Conservation (phyloP, 2,888 invertebrate genomes). For the Parnassius glacialis region DNA sequence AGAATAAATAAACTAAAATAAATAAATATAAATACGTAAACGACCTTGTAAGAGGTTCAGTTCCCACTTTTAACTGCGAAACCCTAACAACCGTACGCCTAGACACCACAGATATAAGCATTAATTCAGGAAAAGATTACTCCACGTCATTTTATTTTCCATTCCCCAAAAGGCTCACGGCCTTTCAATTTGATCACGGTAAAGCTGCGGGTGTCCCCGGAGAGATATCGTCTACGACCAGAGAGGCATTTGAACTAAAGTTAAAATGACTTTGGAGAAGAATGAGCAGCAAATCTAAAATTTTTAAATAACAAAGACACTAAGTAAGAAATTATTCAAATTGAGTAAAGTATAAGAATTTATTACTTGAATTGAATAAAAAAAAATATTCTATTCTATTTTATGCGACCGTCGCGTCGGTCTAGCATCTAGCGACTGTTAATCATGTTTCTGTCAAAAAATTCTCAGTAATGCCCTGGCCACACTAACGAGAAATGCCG, state of each 20-base stretch:
- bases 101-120: neutral
- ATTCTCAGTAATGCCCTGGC: too few relatives aligned
- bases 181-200: constrained; percentile 4
- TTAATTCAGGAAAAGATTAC: neutral
- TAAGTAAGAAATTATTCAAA: neutral
- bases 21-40: too few relatives aligned
- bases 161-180: neutral
- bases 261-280: constrained; percentile 3
- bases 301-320: constrained; percentile 3
- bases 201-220: neutral
- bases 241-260: neutral
- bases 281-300: neutral
- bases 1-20: too few relatives aligned
- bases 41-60: too few relatives aligned
- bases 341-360: neutral
- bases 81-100: too few relatives aligned
- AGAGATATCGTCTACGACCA: constrained; percentile 6
- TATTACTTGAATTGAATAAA: neutral
- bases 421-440: too few relatives aligned
- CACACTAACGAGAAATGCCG: too few relatives aligned
- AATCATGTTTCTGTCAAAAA: too few relatives aligned
- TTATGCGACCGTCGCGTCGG: too few relatives aligned
- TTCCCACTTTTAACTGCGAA: too few relatives aligned
- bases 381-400: too few relatives aligned
- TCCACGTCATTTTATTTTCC: constrained; percentile 6